These are phyloP conservation scores for Ptilonorhynchus violaceus DNA, from an alignment of 2,113 vertebrate species.

Conservation along the genomic window DNA sequence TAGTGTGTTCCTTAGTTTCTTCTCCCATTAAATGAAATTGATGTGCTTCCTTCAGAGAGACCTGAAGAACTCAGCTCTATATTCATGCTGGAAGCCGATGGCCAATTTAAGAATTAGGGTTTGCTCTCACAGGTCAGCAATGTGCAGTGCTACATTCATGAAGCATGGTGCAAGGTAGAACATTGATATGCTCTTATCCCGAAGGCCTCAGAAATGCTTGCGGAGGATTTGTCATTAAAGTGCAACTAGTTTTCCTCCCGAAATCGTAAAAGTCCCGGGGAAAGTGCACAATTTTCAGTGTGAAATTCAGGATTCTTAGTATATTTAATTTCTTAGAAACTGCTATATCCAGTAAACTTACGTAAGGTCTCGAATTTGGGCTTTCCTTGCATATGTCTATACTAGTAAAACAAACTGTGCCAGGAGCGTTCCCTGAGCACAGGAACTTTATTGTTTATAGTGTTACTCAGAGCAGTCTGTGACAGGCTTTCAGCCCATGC, in stretches of 20 bases:
- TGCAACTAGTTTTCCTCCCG: not conserved
- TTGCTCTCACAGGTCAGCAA: not conserved
- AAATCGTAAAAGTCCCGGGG: not conserved
- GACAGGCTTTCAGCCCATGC: not conserved
- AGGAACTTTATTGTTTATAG: not conserved
- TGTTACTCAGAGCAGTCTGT: not conserved
- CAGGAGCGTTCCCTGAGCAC: not conserved
- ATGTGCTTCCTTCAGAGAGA: not conserved
- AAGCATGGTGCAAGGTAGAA: not conserved
- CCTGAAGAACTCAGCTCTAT: not conserved
- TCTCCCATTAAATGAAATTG: not conserved
- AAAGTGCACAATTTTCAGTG: not conserved
- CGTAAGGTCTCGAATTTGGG: not conserved
- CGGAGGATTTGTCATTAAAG: not conserved
- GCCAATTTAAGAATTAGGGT: not conserved
- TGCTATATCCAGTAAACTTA: not conserved
- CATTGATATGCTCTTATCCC: not conserved
- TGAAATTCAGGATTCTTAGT: not conserved
- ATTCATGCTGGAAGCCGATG: not conserved
- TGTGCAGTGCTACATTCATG: not conserved
- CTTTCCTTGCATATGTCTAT: not conserved
- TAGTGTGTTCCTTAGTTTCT: not conserved
- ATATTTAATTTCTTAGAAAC: not conserved
- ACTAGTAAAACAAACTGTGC: not conserved
- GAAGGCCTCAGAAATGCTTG: not conserved